Evolutionary conservation across 2,797 vertebrate species (phyloP), one percentile per base, ranked within the genome.

Genomic region (Aplochiton taeniatus): DNA sequence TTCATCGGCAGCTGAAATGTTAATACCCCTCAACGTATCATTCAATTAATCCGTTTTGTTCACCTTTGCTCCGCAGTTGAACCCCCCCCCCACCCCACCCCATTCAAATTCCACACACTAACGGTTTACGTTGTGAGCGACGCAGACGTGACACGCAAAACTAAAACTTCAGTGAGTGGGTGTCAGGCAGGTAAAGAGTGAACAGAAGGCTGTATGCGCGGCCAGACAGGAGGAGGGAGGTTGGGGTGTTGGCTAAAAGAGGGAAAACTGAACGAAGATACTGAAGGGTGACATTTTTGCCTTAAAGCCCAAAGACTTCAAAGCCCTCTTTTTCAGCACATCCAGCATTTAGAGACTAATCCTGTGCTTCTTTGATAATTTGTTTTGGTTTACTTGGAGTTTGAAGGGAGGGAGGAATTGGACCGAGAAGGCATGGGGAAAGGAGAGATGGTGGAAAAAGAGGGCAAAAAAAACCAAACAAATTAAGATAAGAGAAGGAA

Each of bases 241-340:
- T 57, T 13, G 47, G 61, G 72, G 64, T 44, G 47, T 44, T 61
- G 42, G 12, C 13, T 8, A n/a, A 4, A 55, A 50, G 67, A 69
- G 63, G 59, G 52, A 56, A 78, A 84, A 81, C 77, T 72, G 69
- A 53, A 73, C 66, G 69, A 76, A 61, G 73, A 83, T 83, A 83
- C 69, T 60, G 65, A 58, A 52, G 70, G 58, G 80, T 84, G 84
- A 86, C 83, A 88, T 83, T 82, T 81, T 69, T 10, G 65, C 80
- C 81, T 82, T 73, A 79, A 83, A 83, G 80, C 83, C 79, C 78
- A 55, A 73, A 84, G 74, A 85, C 82, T 83, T 89, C 77, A 90
- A 88, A 90, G 83, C 70, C 60, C 78, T 70, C 75, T 44, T 70
- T 79, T 86, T 31, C 80, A 76, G 78, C 79, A 75, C 73, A 87